Conservation (phyloP, 2,888 invertebrate genomes). For the Hypomecis punctinalis region DNA sequence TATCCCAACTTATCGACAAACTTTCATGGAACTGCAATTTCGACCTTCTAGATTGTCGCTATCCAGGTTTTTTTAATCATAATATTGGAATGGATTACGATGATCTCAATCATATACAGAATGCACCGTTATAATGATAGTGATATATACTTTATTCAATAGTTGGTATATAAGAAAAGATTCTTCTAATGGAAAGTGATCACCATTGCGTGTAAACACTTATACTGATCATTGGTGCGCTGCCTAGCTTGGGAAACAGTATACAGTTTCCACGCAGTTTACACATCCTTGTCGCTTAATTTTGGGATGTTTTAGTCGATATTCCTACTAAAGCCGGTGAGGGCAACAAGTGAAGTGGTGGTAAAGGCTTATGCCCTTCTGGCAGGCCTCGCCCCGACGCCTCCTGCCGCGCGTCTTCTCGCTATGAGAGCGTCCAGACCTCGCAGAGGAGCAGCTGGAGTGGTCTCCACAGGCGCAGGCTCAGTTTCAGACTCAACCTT, state of each 20-base stretch:
- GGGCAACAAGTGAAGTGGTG: conserved; percentile 51
- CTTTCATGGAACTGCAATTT: background rate
- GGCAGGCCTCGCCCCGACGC: conserved; percentile 66
- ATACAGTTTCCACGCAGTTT: no score
- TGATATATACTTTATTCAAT: no score
- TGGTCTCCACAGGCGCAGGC: conserved; percentile 69
- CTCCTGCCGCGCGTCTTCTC: conserved; percentile 87
- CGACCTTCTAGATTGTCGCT: no score
- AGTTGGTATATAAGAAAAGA: no score
- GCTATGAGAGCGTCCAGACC: conserved; percentile 89
- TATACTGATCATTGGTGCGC: no score
- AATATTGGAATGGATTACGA: no score
- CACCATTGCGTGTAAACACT: no score
- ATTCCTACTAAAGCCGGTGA: conserved; percentile 9
- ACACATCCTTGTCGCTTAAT: background rate
- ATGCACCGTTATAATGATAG: no score
- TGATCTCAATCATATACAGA: no score
- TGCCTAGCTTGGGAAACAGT: no score
- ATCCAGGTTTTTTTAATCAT: no score
- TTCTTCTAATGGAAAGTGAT: no score
- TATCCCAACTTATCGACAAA: background rate
- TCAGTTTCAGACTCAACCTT: conserved; percentile 75
- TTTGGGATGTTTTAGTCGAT: background rate
- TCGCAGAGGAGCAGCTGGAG: conserved; percentile 85
- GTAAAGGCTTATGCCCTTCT: conserved; percentile 55